phyloP scores from a whole-genome alignment of 1,140 invertebrate species.

The Drosophila fuyamai region DNA sequence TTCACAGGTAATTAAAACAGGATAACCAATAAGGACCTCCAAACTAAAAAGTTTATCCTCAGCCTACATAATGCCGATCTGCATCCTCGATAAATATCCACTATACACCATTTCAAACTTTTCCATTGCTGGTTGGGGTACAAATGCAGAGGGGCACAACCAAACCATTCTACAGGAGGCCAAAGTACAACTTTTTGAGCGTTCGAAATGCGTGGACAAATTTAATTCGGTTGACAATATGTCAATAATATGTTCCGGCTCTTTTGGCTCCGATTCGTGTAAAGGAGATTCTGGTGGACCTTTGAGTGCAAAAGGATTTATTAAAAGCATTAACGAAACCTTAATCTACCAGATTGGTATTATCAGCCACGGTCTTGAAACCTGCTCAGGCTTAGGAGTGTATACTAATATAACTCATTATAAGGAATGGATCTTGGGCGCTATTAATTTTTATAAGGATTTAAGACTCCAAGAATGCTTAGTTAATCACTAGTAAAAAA shows the following conservation, averaged over 20 bases:
- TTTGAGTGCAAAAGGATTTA: background rate
- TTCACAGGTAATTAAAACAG: background rate
- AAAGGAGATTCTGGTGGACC: background rate
- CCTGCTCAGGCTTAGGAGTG: background rate
- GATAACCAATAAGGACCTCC: background rate
- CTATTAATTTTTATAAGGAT: too few species aligned
- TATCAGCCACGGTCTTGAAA: background rate
- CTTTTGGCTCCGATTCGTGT: too few species aligned
- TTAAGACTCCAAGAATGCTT: too few species aligned
- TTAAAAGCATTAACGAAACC: background rate
- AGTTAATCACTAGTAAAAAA: too few species aligned
- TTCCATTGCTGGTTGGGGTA: too few species aligned
- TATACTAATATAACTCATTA: background rate
- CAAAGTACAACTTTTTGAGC: too few species aligned
- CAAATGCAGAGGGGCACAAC: too few species aligned
- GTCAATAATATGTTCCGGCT: too few species aligned
- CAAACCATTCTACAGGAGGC: too few species aligned
- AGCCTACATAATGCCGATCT: background rate
- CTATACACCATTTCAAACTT: too few species aligned
- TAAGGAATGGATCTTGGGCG: background rate
- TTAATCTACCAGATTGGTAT: background rate
- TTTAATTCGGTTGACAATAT: too few species aligned
- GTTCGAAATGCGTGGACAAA: too few species aligned
- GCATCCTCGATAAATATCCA: background rate
- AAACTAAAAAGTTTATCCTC: background rate